Percentiles rank a stretch among this genome's conserved stretches.
phyloP scores from a whole-genome alignment of 2,797 vertebrate genomes.

The Octomys mimax region DNA sequence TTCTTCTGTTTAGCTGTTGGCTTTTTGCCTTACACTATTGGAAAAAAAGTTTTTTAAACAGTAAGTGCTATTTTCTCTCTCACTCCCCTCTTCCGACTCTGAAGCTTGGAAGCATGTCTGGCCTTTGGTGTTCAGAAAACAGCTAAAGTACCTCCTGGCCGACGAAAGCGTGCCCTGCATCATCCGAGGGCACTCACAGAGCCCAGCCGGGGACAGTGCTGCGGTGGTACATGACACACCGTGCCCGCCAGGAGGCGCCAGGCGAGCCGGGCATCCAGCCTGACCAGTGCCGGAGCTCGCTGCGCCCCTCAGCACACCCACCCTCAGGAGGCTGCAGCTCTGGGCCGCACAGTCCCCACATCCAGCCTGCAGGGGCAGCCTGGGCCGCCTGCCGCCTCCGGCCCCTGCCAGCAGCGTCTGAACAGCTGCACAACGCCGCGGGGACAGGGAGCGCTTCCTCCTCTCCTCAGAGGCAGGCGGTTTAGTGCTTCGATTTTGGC shows the following conservation, averaged over 20 bases:
- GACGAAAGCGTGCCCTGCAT: neutral
- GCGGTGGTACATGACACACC: neutral
- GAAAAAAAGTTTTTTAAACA: neutral
- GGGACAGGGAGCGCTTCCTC: slow-evolving; percentile 72
- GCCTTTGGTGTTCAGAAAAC: neutral
- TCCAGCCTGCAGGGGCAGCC: neutral
- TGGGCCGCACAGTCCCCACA: neutral
- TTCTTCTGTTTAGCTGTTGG: slow-evolving; percentile 12
- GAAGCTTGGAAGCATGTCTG: neutral
- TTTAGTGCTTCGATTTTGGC: slow-evolving; percentile 57
- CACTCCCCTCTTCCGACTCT: neutral
- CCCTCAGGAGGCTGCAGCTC: neutral
- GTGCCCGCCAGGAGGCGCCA: neutral
- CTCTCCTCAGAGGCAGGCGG: slow-evolving; percentile 78
- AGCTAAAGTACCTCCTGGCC: neutral
- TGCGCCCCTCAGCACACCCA: neutral
- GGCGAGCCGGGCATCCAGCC: neutral
- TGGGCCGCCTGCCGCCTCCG: neutral
- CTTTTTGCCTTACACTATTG: neutral
- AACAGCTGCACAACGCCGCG: slow-evolving; percentile 79
- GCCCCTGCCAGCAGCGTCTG: neutral
- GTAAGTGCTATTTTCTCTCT: neutral
- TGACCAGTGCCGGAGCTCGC: neutral
- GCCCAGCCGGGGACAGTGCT: neutral
- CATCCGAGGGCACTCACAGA: neutral